Evolutionary conservation across 2,797 vertebrate species (phyloP).

Genomic region (Enteromius argenteus): DNA sequence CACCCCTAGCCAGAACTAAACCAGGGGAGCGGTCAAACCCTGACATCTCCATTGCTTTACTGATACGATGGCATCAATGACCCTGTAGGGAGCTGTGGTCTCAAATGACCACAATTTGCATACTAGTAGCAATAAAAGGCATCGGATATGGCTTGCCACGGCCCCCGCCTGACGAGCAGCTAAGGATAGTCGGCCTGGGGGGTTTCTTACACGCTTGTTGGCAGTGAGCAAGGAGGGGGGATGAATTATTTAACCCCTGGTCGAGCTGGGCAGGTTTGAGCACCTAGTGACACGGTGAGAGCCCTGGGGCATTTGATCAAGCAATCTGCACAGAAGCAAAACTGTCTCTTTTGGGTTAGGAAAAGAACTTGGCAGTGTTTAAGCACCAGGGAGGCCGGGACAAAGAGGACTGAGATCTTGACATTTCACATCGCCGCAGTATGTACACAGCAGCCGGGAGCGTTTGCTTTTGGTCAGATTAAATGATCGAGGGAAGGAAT

Average conservation of each 20-base stretch:
- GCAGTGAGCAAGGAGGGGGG: slow-evolving; percentile 49
- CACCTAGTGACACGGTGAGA: slow-evolving; percentile 51
- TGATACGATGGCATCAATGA: slow-evolving; percentile 71
- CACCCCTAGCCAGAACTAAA: slow-evolving; percentile 48
- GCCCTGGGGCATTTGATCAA: slow-evolving; percentile 37
- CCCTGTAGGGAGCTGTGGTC: slow-evolving; percentile 75
- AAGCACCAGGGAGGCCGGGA: slow-evolving; percentile 44
- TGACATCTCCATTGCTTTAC: slow-evolving; percentile 68
- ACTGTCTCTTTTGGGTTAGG: slow-evolving; percentile 48
- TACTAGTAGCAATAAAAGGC: slow-evolving; percentile 78
- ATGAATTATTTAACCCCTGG: slow-evolving; percentile 64
- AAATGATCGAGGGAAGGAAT: slow-evolving; percentile 60
- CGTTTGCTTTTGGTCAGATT: slow-evolving; percentile 60
- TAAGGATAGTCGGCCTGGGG: slow-evolving; percentile 51
- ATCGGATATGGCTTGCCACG: slow-evolving; percentile 72
- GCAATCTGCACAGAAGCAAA: slow-evolving; percentile 38
- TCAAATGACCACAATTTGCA: slow-evolving; percentile 81
- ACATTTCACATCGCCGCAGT: slow-evolving; percentile 51
- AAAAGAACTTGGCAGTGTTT: slow-evolving; percentile 48
- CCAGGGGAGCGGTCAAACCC: slow-evolving; percentile 52
- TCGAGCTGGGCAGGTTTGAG: slow-evolving; percentile 60
- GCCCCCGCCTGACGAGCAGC: slow-evolving; percentile 43
- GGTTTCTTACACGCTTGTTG: slow-evolving; percentile 55
- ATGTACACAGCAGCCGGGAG: slow-evolving; percentile 48
- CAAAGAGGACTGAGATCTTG: slow-evolving; percentile 48